These are phyloP conservation scores for Crypturellus undulatus DNA, from an alignment of 2,113 vertebrate genomes.

Conservation along the genomic window DNA sequence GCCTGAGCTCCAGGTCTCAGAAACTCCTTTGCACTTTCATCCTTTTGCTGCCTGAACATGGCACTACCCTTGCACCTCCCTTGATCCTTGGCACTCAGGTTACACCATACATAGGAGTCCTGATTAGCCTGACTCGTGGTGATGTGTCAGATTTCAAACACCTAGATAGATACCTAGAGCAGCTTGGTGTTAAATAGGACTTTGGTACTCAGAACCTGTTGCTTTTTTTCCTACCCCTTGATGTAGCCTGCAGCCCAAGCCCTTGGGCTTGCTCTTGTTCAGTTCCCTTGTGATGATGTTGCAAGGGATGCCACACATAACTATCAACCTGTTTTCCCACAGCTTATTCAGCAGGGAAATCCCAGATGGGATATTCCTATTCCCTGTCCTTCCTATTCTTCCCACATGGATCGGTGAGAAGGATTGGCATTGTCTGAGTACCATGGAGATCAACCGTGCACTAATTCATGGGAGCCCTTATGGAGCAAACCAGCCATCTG, in stretches of 20 bases:
- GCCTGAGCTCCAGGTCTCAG: neutral
- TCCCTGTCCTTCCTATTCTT: neutral
- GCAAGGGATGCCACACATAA: neutral
- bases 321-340: rapidly evolving
- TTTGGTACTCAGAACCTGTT: neutral
- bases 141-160: neutral
- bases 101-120: neutral
- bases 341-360: neutral
- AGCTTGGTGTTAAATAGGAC: neutral
- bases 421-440: slow-evolving; percentile 18
- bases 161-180: neutral
- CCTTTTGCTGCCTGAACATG: neutral
- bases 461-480: neutral
- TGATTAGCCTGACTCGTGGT: neutral
- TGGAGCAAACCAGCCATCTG: neutral
- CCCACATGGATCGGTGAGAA: neutral
- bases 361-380: neutral
- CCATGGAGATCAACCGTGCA: neutral
- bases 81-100: neutral
- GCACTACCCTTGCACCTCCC: neutral
- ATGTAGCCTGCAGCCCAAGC: neutral
- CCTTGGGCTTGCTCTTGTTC: neutral
- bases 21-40: neutral
- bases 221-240: neutral
- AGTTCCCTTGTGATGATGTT: rapidly evolving